Evolutionary conservation across 2,797 vertebrate genomes (phyloP), one percentile per base, ranked within the genome.

Genomic region (Picus viridis): DNA sequence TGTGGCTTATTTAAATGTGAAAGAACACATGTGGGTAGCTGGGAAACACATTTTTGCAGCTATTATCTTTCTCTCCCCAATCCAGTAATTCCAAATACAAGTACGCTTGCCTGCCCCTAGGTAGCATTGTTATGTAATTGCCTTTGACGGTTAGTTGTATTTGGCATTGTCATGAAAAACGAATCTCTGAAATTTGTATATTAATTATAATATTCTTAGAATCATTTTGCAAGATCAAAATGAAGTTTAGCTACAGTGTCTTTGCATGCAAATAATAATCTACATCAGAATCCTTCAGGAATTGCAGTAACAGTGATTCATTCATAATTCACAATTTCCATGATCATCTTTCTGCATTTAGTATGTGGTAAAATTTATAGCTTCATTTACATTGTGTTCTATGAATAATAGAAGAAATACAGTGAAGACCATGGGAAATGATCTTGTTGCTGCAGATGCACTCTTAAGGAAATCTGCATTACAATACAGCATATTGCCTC

Each of bases 361-460:
- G 97, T 94, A 96, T 94, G 96, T 97, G 96, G 96, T 95, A 96
- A 97, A 98, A 98, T 98, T 98, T 98, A 98, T 98, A 95, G 97
- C 97, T 98, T 98, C 97, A 98, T 98, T 98, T 98, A 98, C 98
- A 97, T 98, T 98, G 97, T 98, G 96, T 97, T 97, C 96, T 96
- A 98, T 98, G 98, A 98, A 98, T 98, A 98, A 98, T 98, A 98
- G 98, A 98, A 97, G 97, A 97, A 98, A 98, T 98, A 98, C 97
- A 97, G 96, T 97, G 95, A 97, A 97, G 97, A 96, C 96, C 95
- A 97, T 95, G 97, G 97, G 97, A 97, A 98, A 97, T 90, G 97
- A 95, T 97, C 94, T 76, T 84, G 86, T 88, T 90, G 89, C 91
- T 95, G 94, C 97, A 93, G 96, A 96, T 94, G 94, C 94, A 94